These are phyloP conservation scores for Microctonus hyperodae DNA, from an alignment of 2,888 invertebrate genomes.

Conservation along the genomic window DNA sequence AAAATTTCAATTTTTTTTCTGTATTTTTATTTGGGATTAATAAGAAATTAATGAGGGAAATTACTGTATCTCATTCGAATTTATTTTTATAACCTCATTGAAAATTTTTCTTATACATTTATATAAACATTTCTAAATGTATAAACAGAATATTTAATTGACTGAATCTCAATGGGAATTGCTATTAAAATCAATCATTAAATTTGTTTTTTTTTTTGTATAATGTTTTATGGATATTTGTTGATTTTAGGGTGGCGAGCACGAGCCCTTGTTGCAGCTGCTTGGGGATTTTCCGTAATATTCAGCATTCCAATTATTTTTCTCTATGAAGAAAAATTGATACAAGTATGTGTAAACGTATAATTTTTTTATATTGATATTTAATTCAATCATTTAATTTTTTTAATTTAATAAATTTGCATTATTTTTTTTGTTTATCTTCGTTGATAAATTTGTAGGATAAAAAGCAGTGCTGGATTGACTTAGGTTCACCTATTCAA, in stretches of 20 bases:
- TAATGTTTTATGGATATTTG: background rate
- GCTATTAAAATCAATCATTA: background rate
- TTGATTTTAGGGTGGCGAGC: slow-evolving; percentile 79
- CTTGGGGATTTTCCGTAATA: slow-evolving; percentile 83
- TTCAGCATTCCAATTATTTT: slow-evolving; percentile 85
- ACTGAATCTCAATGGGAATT: no score
- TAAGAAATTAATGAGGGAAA: no score
- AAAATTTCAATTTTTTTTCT: no score
- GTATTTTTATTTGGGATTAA: no score
- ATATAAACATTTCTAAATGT: no score
- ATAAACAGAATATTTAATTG: no score
- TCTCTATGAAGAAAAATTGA: slow-evolving; percentile 79
- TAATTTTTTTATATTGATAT: background rate
- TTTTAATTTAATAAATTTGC: background rate
- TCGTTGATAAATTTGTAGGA: slow-evolving; percentile 43
- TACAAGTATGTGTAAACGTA: slow-evolving; percentile 67
- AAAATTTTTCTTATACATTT: no score
- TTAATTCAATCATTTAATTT: background rate
- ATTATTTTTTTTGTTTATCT: background rate
- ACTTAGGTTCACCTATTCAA: slow-evolving; percentile 74
- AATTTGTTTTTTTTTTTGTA: background rate
- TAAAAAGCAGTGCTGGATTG: slow-evolving; percentile 86
- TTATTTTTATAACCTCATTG: no score
- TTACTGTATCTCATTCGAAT: no score
- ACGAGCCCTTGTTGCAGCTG: slow-evolving; percentile 76